Evolutionary conservation across 2,113 vertebrate species (phyloP).

Genomic region (Meriones unguiculatus): DNA sequence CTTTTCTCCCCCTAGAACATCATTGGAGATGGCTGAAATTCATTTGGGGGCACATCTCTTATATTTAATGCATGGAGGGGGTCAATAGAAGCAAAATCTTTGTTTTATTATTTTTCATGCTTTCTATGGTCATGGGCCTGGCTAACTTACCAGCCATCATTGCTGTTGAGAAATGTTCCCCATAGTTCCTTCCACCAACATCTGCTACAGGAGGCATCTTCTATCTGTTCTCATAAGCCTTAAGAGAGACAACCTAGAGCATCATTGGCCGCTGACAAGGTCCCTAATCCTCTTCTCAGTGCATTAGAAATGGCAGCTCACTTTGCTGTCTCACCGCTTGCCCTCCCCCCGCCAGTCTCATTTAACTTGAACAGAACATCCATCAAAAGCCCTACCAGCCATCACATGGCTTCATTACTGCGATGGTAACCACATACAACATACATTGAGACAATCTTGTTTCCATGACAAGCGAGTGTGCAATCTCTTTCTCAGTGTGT

Average conservation of each 20-base stretch:
- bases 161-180: neutral
- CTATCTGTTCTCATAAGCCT: neutral
- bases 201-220: neutral
- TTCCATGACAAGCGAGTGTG: neutral
- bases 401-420: neutral
- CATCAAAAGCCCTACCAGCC: neutral
- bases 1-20: constrained; percentile 77
- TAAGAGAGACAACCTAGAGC: neutral
- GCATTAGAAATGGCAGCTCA: neutral
- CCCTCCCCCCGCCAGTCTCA: neutral
- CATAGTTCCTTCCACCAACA: neutral
- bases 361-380: constrained; percentile 4
- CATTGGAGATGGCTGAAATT: constrained; percentile 76
- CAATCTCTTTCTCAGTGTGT: neutral
- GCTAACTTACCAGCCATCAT: neutral
- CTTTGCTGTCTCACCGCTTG: neutral
- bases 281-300: neutral
- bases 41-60: constrained; percentile 77
- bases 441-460: constrained; percentile 4
- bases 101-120: constrained; percentile 50
- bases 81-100: constrained; percentile 35
- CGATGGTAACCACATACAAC: neutral
- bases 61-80: constrained; percentile 74
- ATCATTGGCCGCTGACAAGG: neutral
- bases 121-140: constrained; percentile 48